Evolutionary conservation across 2,888 invertebrate species (phyloP), one percentile per base, ranked within the genome.

Genomic region (Mycalesis mineus): DNA sequence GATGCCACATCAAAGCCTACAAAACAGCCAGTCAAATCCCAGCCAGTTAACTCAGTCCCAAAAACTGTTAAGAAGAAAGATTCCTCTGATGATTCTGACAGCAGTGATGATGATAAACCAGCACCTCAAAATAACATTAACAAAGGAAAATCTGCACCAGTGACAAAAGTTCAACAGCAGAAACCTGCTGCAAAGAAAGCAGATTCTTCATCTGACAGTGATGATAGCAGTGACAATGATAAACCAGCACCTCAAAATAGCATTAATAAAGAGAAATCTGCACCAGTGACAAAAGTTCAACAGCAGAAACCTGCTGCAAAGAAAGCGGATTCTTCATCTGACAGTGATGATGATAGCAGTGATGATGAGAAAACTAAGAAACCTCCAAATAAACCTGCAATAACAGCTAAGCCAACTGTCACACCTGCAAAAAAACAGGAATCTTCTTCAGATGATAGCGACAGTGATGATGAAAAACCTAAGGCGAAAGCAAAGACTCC

Each of bases 341-440:
- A 85, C 51, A 79, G 79, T 63, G 65, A 64, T 47, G 80, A 81
- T 40, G n/a, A n/a, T n/a, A n/a, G 75, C 44, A 86, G 85, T 64
- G 82, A 82, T 28, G 82, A 84, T 57, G 88, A 89, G 47, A 80
- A 80, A 31, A 78, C 77, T 22, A 76, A 77, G 62, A 65, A 65
- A 48, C 62, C 65, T 56, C 13, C 14, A 41, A 37, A 14, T 8
- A 58, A 58, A 47, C 47, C 54, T n/a, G 39, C 50, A 42, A 33
- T 37, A n/a, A n/a, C 57, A 15, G 52, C 41, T 29, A 39, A 49
- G 41, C n/a, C 40, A 9, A 51, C 47, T 22, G 45, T 17, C 11
- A 41, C 44, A 14, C 51, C 57, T 8, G 47, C 39, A 9, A 62
- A 60, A 6, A 62, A 62, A 22, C 42, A 55, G 15, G 56, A 58